Evolutionary conservation across 2,797 vertebrate species (phyloP).

Genomic region (Coranthus polyacanthus): DNA sequence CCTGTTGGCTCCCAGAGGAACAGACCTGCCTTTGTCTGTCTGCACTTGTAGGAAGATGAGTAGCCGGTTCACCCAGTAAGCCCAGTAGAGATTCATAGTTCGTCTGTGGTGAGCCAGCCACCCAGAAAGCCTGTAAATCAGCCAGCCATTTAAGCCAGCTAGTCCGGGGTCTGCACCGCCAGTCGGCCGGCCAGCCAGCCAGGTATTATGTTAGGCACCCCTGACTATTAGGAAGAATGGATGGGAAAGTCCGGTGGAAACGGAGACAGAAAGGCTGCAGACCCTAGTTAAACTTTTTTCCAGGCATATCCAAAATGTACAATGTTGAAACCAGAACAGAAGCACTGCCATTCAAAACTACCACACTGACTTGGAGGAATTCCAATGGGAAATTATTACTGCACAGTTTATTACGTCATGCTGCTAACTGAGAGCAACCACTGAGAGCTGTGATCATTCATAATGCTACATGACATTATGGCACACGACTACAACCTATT

Average conservation of each 20-base stretch:
- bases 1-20: conserved; percentile 72
- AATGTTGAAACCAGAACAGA: conserved; percentile 23
- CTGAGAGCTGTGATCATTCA: conserved; percentile 2
- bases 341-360: not conserved
- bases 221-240: conserved; percentile 8
- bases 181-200: conserved; percentile 11
- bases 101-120: conserved; percentile 54
- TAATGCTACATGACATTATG: conserved; percentile 1
- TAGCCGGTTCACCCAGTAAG: conserved; percentile 59
- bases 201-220: conserved; percentile 47
- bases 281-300: conserved; percentile 13
- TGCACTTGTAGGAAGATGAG: conserved; percentile 71
- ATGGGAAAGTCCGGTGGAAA: conserved; percentile 27
- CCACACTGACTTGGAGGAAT: not conserved
- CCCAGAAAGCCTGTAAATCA: conserved; percentile 69
- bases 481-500: not conserved
- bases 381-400: conserved; percentile 26
- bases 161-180: conserved; percentile 26
- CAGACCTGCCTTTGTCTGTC: conserved; percentile 78
- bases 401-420: conserved; percentile 20
- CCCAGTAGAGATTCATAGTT: conserved; percentile 62
- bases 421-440: conserved; percentile 7
- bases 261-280: conserved; percentile 22
- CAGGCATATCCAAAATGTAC: conserved; percentile 26
- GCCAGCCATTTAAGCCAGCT: conserved; percentile 40